Percentiles rank a stretch among this genome's conserved stretches.
phyloP scores from a whole-genome alignment of 2,888 invertebrate species.

The Sesia apiformis region DNA sequence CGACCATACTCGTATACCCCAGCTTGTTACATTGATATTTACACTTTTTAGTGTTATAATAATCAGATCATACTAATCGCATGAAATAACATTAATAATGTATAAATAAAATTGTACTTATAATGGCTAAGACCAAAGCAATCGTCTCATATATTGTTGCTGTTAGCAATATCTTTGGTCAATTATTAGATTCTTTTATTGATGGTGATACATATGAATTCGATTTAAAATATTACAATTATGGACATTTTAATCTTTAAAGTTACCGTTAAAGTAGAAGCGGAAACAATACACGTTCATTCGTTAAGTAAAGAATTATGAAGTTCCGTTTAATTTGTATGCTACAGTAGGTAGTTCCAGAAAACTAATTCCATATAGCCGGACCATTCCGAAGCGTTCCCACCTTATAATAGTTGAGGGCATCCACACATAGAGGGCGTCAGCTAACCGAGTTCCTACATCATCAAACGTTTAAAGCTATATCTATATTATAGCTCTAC shows the following conservation, averaged over 20 bases:
- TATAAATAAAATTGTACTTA: constrained; percentile 52
- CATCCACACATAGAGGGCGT: constrained; percentile 1
- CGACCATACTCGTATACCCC: constrained; percentile 25
- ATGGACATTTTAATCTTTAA: constrained; percentile 45
- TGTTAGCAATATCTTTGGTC: constrained; percentile 70
- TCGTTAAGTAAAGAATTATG: too few species aligned
- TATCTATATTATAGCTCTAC: constrained; percentile 38
- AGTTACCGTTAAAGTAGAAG: constrained; percentile 8
- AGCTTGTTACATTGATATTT: constrained; percentile 44
- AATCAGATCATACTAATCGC: constrained; percentile 25
- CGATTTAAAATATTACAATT: constrained; percentile 46
- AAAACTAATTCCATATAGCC: too few species aligned
- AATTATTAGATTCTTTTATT: constrained; percentile 68
- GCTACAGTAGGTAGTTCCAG: too few species aligned
- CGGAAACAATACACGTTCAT: background rate
- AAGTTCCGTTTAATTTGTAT: too few species aligned
- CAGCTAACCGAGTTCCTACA: constrained; percentile 45
- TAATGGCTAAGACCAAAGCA: constrained; percentile 62
- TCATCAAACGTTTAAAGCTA: constrained; percentile 29
- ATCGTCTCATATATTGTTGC: constrained; percentile 56
- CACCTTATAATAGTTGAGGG: too few species aligned
- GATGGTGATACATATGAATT: constrained; percentile 48
- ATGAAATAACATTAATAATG: constrained; percentile 24
- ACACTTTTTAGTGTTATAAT: constrained; percentile 30
- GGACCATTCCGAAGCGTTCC: too few species aligned